phyloP scores from a whole-genome alignment of 2,797 vertebrate genomes.

The Xenops minutus region DNA sequence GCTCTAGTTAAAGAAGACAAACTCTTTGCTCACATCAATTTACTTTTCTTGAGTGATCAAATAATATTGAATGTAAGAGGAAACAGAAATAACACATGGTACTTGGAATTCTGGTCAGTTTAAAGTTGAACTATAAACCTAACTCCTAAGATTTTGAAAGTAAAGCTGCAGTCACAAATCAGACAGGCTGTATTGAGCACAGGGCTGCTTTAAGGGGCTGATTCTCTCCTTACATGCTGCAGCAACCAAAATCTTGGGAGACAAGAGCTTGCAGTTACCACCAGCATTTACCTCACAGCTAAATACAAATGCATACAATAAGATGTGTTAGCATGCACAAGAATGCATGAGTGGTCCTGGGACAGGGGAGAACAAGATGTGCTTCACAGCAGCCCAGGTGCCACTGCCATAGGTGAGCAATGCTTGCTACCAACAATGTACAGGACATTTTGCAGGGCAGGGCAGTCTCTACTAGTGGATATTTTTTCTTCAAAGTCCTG shows the following conservation, averaged over 20 bases:
- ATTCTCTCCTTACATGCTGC: background rate
- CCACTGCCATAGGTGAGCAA: background rate
- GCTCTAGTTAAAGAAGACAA: background rate
- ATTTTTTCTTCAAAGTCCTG: background rate
- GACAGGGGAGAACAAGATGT: background rate
- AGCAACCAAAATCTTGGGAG: background rate
- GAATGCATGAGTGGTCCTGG: background rate
- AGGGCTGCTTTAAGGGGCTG: background rate
- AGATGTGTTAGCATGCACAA: background rate
- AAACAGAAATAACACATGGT: background rate
- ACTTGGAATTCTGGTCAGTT: background rate
- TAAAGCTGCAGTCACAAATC: background rate
- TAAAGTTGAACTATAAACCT: background rate
- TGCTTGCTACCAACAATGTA: accelerated
- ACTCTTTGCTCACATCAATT: background rate
- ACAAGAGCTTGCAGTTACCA: background rate
- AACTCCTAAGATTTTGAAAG: background rate
- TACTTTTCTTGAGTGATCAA: background rate
- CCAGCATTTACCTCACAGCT: background rate
- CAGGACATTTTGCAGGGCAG: background rate
- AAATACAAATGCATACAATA: background rate
- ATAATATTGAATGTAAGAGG: background rate
- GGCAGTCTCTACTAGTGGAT: background rate
- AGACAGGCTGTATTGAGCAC: background rate
- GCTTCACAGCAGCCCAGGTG: background rate